phyloP scores from a whole-genome alignment of 1,140 invertebrate genomes.

The Musca domestica region DNA sequence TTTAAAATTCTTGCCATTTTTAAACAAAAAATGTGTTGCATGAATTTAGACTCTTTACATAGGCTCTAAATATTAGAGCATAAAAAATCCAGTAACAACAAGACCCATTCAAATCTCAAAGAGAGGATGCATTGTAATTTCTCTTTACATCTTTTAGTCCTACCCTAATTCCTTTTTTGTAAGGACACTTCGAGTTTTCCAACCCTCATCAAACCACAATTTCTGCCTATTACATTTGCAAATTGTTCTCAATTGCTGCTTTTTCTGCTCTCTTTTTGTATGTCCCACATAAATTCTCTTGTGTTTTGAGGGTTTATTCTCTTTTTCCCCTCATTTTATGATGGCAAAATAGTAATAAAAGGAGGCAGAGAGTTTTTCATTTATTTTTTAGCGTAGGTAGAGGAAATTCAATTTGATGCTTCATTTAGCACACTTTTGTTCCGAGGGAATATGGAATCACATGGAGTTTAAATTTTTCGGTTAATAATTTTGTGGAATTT shows the following conservation, averaged over 20 bases:
- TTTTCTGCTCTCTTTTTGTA: neutral
- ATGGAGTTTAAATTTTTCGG: too few relatives aligned
- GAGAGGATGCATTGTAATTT: too few relatives aligned
- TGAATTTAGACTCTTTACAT: too few relatives aligned
- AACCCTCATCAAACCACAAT: neutral
- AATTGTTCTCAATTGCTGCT: neutral
- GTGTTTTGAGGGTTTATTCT: too few relatives aligned
- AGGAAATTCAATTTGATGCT: neutral
- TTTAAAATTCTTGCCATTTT: too few relatives aligned
- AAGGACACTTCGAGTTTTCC: neutral
- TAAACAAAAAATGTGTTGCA: too few relatives aligned
- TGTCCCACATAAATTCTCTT: too few relatives aligned
- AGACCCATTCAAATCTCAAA: too few relatives aligned
- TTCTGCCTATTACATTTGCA: neutral
- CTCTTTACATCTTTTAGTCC: neutral
- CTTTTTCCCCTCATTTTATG: neutral
- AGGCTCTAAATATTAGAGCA: too few relatives aligned
- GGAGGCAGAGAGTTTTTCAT: neutral
- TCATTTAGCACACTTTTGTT: neutral
- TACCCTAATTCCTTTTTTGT: constrained; percentile 9
- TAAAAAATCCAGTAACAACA: too few relatives aligned
- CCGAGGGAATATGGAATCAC: too few relatives aligned
- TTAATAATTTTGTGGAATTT: too few relatives aligned
- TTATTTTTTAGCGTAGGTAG: neutral
- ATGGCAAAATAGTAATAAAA: neutral